phyloP scores from a whole-genome alignment of 2,797 vertebrate genomes.

The Botia kubotai region DNA sequence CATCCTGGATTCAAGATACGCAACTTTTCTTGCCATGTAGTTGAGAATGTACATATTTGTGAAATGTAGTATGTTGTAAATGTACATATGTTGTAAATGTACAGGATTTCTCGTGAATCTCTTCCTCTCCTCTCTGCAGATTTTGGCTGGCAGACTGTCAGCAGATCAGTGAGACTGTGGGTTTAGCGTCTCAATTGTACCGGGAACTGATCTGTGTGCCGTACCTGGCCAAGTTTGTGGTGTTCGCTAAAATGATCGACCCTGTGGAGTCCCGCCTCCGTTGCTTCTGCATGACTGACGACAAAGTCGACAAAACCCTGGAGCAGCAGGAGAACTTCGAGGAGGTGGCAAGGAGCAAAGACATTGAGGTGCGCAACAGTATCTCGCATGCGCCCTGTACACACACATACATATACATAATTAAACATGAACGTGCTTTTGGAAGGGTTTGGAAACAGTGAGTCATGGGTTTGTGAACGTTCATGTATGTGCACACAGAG shows the following conservation, averaged over 20 bases:
- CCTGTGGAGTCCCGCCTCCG: slow-evolving; percentile 89
- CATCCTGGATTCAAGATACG: background rate
- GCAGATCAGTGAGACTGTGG: slow-evolving; percentile 96
- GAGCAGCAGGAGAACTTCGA: slow-evolving; percentile 99
- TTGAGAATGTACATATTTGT: slow-evolving; percentile 9
- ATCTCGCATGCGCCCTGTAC: background rate
- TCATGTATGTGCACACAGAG: background rate
- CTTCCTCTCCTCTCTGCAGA: slow-evolving; percentile 67
- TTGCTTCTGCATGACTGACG: slow-evolving; percentile 99
- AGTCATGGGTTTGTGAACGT: slow-evolving; percentile 10
- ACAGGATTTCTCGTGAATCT: background rate
- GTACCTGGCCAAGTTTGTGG: slow-evolving; percentile 99
- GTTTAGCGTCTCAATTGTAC: slow-evolving; percentile 94
- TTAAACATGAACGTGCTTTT: slow-evolving; percentile 3
- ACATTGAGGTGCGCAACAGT: slow-evolving; percentile 87
- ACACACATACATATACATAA: slow-evolving; percentile 25
- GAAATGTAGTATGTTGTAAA: too few species aligned
- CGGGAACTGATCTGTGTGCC: slow-evolving; percentile 98
- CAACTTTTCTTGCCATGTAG: background rate
- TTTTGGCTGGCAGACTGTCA: slow-evolving; percentile 99
- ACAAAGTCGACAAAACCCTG: slow-evolving; percentile 98
- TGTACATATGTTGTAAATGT: too few species aligned
- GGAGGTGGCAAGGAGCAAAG: slow-evolving; percentile 98
- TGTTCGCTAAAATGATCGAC: slow-evolving; percentile 98
- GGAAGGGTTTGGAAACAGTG: slow-evolving; percentile 22